These are phyloP conservation scores for Matsumyia berberina DNA, from an alignment of 2,888 invertebrate species.

Conservation along the genomic window DNA sequence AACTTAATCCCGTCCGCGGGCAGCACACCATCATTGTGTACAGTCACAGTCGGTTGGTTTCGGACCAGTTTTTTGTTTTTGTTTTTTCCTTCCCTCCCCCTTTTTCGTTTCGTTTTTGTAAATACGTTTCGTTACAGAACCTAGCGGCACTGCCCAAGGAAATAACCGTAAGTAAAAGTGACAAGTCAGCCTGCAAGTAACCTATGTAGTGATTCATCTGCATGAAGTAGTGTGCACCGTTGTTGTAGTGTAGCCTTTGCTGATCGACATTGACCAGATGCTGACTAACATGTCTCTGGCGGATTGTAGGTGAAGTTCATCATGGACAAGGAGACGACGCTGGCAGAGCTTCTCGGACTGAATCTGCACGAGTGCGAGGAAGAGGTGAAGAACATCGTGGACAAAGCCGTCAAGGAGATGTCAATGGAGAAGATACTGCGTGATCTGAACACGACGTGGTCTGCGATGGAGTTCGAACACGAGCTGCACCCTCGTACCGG, in stretches of 20 bases:
- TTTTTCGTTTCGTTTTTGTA: slow-evolving; percentile 79
- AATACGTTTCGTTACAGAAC: slow-evolving; percentile 88
- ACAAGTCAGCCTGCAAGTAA: slow-evolving; percentile 51
- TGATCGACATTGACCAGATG: not conserved
- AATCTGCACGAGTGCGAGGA: slow-evolving; percentile 98
- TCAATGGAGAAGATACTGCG: slow-evolving; percentile 98
- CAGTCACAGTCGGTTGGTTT: slow-evolving; percentile 63
- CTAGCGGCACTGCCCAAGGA: slow-evolving; percentile 92
- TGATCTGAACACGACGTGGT: slow-evolving; percentile 95
- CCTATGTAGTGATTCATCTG: slow-evolving; percentile 51
- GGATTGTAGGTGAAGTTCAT: slow-evolving; percentile 92
- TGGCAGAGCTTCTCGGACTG: slow-evolving; percentile 95
- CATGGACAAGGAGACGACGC: slow-evolving; percentile 96
- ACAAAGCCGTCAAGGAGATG: slow-evolving; percentile 99
- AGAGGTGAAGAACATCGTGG: slow-evolving; percentile 98
- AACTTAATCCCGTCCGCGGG: slow-evolving; percentile 8
- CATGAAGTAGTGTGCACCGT: slow-evolving; percentile 66
- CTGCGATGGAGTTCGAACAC: slow-evolving; percentile 95
- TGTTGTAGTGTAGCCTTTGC: slow-evolving; percentile 21
- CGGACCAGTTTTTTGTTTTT: slow-evolving; percentile 38
- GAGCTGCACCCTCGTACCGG: slow-evolving; percentile 94
- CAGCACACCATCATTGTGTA: slow-evolving; percentile 52
- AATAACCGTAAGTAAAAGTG: slow-evolving; percentile 88
- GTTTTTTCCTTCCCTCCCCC: slow-evolving; percentile 19
- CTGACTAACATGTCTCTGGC: slow-evolving; percentile 33